Conservation (phyloP, 2,797 vertebrate species). For the Liparis tanakae region DNA sequence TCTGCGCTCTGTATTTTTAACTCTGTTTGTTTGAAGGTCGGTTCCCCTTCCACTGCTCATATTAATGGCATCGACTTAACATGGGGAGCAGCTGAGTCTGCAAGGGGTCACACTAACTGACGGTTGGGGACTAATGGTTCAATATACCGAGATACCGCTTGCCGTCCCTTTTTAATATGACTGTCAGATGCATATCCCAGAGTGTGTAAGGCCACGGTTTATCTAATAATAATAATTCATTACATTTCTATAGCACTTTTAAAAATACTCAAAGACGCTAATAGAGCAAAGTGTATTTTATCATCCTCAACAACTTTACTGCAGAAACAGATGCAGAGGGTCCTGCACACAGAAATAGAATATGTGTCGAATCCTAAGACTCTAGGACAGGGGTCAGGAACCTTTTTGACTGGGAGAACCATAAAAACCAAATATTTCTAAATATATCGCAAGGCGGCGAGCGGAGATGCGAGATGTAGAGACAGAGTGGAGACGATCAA, state of each 20-base stretch:
- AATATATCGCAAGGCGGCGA: too few species aligned
- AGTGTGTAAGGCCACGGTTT: background rate
- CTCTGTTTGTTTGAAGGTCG: background rate
- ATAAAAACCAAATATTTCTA: too few species aligned
- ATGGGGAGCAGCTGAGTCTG: constrained; percentile 2
- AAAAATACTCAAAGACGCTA: too few species aligned
- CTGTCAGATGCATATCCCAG: background rate
- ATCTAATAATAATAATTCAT: too few species aligned
- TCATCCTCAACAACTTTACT: background rate
- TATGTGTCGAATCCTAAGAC: background rate
- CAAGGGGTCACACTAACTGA: background rate
- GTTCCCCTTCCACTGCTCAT: background rate
- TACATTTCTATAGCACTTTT: too few species aligned
- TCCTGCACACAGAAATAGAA: background rate
- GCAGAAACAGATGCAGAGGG: background rate
- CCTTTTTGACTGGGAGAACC: too few species aligned
- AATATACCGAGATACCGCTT: constrained; percentile 2
- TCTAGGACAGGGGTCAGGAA: too few species aligned
- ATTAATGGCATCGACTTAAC: background rate
- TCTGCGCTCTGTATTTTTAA: background rate
- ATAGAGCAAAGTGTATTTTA: constrained; percentile 9
- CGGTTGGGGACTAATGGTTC: constrained; percentile 7
- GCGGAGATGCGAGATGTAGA: too few species aligned
- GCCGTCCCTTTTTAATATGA: constrained; percentile 22
- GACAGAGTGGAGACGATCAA: too few species aligned